These are phyloP conservation scores for Cyprinodon variegatus DNA, from an alignment of 2,113 vertebrate species.

Conservation along the genomic window DNA sequence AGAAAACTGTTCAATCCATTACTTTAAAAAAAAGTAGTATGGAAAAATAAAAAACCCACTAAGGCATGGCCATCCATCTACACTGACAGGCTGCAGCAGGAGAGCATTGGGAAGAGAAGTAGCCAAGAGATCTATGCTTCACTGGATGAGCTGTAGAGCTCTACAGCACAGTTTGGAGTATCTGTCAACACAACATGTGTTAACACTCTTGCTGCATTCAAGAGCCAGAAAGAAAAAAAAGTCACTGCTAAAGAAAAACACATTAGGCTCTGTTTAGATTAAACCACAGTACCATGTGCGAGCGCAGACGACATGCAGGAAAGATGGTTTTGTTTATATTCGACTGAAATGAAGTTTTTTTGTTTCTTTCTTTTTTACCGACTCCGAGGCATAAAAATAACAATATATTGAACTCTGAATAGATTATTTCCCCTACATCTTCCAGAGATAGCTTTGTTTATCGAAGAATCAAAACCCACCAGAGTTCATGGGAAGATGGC, in stretches of 20 bases:
- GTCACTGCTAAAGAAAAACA: background rate
- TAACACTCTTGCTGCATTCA: background rate
- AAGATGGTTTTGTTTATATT: background rate
- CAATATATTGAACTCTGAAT: background rate
- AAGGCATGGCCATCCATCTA: background rate
- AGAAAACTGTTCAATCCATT: background rate
- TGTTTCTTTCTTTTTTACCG: no score
- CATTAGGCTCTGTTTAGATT: background rate
- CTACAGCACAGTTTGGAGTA: background rate
- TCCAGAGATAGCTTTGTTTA: background rate
- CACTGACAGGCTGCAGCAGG: background rate
- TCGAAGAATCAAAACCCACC: background rate
- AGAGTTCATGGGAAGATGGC: background rate
- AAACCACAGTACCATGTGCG: no score
- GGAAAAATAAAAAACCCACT: background rate
- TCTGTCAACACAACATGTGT: background rate
- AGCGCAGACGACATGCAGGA: no score
- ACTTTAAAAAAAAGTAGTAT: background rate
- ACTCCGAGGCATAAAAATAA: background rate
- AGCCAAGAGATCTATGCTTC: background rate
- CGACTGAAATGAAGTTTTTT: background rate
- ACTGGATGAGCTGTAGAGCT: background rate
- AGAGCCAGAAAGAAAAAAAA: background rate
- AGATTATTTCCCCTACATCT: background rate
- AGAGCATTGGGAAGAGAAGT: background rate